Conservation (phyloP, 37 sponge, comb jelly and placozoan species). For the Crambe crambe region DNA sequence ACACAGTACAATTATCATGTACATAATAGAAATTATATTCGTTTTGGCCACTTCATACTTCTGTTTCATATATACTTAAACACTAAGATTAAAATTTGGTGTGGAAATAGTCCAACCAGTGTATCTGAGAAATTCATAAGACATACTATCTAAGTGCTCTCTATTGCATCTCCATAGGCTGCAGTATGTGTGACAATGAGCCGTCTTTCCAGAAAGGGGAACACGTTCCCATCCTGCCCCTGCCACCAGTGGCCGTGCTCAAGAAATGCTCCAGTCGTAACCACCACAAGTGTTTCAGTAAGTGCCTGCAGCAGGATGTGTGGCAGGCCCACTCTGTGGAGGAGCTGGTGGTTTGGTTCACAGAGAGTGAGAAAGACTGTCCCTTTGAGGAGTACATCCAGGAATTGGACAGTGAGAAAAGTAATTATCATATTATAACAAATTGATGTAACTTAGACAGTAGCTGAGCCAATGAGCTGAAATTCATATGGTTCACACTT, state of each 20-base stretch:
- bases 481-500: too few relatives aligned
- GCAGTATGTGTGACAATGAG: slow-evolving; percentile 38
- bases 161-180: slow-evolving; percentile 12
- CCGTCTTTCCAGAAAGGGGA: slow-evolving; percentile 42
- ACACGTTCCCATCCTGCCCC: slow-evolving; percentile 37
- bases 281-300: slow-evolving; percentile 61
- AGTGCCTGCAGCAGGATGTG: slow-evolving; percentile 29
- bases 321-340: slow-evolving; percentile 70
- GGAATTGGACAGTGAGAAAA: too few relatives aligned
- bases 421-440: too few relatives aligned
- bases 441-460: too few relatives aligned
- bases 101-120: too few relatives aligned
- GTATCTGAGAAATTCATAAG: too few relatives aligned
- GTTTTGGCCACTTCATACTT: too few relatives aligned
- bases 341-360: slow-evolving; percentile 70
- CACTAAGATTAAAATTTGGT: too few relatives aligned
- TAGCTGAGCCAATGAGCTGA: too few relatives aligned
- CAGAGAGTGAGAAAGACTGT: slow-evolving; percentile 66
- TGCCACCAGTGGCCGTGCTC: slow-evolving; percentile 48
- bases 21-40: too few relatives aligned
- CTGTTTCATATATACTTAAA: too few relatives aligned
- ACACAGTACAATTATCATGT: neutral
- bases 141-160: neutral
- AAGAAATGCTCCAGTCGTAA: slow-evolving; percentile 36
- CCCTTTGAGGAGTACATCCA: slow-evolving; percentile 30